A percentile compares a stretch with the other conserved stretches of the same genome.
Conservation (phyloP, 2,113 vertebrate species). For the Scatophagus argus region DNA sequence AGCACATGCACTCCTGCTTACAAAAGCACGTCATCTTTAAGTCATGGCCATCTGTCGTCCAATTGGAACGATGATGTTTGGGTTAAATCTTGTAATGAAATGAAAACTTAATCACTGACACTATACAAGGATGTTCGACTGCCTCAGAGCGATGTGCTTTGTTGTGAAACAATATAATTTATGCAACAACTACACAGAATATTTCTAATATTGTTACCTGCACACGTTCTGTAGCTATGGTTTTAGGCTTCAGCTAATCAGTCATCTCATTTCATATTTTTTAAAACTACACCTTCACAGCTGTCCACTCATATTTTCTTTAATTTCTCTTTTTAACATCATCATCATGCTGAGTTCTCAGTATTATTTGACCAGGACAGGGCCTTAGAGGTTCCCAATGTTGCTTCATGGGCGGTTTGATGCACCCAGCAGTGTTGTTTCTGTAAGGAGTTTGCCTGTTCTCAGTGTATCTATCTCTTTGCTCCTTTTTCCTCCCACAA, state of each 20-base stretch:
- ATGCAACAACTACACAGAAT: not conserved
- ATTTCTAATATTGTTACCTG: not conserved
- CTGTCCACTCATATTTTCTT: slow-evolving; percentile 13
- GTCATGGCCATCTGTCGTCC: slow-evolving; percentile 52
- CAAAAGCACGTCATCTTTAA: slow-evolving; percentile 34
- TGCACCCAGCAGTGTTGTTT: not conserved
- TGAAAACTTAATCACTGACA: slow-evolving; percentile 9
- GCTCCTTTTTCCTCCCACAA: not conserved
- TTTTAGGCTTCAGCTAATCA: slow-evolving; percentile 5
- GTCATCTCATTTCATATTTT: not conserved
- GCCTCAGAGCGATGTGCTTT: slow-evolving; percentile 10
- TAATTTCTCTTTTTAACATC: not conserved
- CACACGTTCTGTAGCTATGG: not conserved
- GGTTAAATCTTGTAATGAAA: slow-evolving; percentile 5
- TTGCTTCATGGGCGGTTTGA: not conserved
- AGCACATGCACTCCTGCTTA: slow-evolving; percentile 22
- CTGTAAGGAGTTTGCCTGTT: not conserved
- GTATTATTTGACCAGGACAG: not conserved
- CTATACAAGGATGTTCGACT: not conserved
- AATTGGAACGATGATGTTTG: slow-evolving; percentile 21
- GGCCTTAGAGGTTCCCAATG: not conserved
- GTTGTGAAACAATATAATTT: slow-evolving; percentile 8
- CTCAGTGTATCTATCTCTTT: not conserved
- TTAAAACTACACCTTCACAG: not conserved
- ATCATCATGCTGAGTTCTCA: not conserved